Base-by-base conservation (phyloP, 2,797 vertebrate genomes). In the Sarcoramphus papa region DNA sequence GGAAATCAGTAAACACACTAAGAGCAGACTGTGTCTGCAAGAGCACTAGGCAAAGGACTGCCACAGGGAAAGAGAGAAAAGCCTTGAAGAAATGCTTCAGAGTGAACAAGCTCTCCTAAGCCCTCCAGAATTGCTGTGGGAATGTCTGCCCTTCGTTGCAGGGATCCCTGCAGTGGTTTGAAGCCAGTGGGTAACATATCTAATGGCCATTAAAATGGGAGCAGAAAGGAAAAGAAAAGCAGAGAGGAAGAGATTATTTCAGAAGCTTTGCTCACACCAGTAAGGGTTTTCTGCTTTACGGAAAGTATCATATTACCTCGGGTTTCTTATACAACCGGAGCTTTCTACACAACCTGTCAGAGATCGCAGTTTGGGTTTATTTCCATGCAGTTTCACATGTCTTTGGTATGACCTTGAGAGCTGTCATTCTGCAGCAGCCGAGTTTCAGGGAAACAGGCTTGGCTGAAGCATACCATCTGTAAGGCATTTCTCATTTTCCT, bases 11-110 rank as follows among this genome's bases (percentile, higher is more conserved):
- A 77, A 92, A 91, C 51, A 62, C 0, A 1, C 30, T 20, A 54
- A 56, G 41, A 95, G 69, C 70, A 72, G 77, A 33, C 35, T 53
- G 65, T 6, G 15, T 35, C 62, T 88, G 70, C 35, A 48, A 74
- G 65, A 83, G 85, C 95, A 89, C 37, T 45, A 74, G 77, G 83
- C 63, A 72, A 72, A 88, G 70, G n/a, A 23, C 31, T 69, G 93
- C 80, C 88, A 90, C 20, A 12, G 59, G 53, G 72, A 88, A 74
- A 68, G 41, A 65, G 62, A 43, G 57, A 59, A 74, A 82, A 85
- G 33, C 75, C 81, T 80, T 19, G 28, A 48, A 59, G 92, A 79
- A 70, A 87, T 11, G 24, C 16, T 22, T 35, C 81, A 63, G 63
- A 64, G 67, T 7, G 65, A 97, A 56, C 40, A 62, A 83, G 50